Base-by-base conservation (phyloP, 2,888 invertebrate genomes). In the Seladonia tumulorum region DNA sequence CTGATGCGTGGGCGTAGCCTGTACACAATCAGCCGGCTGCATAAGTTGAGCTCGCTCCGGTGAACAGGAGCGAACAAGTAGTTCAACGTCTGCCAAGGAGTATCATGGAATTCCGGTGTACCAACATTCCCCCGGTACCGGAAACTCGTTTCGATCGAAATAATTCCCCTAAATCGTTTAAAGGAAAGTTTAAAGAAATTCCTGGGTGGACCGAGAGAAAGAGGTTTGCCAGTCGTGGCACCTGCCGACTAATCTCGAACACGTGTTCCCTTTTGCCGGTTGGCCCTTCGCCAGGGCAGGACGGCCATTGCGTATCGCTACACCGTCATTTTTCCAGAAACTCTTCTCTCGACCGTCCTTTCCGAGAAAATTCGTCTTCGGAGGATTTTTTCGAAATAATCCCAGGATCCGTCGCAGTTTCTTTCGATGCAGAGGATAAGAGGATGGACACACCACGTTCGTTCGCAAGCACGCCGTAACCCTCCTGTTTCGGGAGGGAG, bases 181-280 rank as follows among this genome's bases (percentile, higher is more conserved):
- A n/a, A n/a, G 5, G 35, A 22, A 70, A 42, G n/a, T 42, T 70
- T 70, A n/a, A 42, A 70, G 70, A 70, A 70, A 70, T 70, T 70
- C 70, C 42, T 68, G 22, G 39, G 8, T 4, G 39, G 35, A 35
- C 18, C 22, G 22, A 68, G 63, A 68, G 39, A 18, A 4, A 16
- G 63, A 16, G 16, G 87, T 83, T 88, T 82, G 88, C 89, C 87
- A 90, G 89, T 88, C 87, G 91, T 91, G 89, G 94, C 94, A 94
- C 94, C 94, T 94, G 94, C 90, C 91, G 91, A 93, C 94, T 94
- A 94, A 94, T 94, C 94, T 94, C 92, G 93, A 92, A 94, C 94
- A 94, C 93, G 93, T 94, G 94, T 94, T 94, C 93, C 93, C 92
- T 92, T 93, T 91, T 93, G 92, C 90, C 91, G 80, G 89, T 91